phyloP scores from a whole-genome alignment of 2,888 invertebrate species.

The Schrankia costaestrigalis region DNA sequence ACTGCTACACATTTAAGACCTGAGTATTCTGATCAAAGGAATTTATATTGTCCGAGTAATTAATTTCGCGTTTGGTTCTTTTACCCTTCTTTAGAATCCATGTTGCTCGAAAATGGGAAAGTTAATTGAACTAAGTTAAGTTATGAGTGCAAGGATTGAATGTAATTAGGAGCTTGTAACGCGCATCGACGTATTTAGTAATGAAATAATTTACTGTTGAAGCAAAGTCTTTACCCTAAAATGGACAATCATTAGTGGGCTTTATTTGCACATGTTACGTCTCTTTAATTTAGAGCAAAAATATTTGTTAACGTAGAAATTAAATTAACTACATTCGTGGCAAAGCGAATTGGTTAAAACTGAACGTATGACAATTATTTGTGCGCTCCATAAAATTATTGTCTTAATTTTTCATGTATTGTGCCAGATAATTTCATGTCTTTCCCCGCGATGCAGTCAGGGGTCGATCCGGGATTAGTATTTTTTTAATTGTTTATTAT shows the following conservation, averaged over 20 bases:
- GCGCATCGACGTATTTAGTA: constrained; percentile 12
- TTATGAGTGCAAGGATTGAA: constrained; percentile 23
- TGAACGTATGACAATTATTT: too few relatives aligned
- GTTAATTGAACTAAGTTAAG: constrained; percentile 32
- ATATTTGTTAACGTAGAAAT: too few relatives aligned
- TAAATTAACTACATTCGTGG: too few relatives aligned
- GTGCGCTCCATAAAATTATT: too few relatives aligned
- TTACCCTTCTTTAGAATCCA: constrained; percentile 12
- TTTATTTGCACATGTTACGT: too few relatives aligned
- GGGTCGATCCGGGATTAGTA: too few relatives aligned
- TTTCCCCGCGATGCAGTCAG: too few relatives aligned
- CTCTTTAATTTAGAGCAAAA: too few relatives aligned
- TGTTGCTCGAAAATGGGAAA: constrained; percentile 28
- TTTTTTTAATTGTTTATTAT: too few relatives aligned
- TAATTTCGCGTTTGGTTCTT: constrained; percentile 44
- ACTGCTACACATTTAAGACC: constrained; percentile 35
- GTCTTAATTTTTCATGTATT: too few relatives aligned
- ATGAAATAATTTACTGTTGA: constrained; percentile 7
- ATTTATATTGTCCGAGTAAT: constrained; percentile 54
- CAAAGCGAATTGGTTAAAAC: too few relatives aligned
- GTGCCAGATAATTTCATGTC: too few relatives aligned
- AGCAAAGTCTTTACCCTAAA: constrained; percentile 2
- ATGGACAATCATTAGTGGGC: not conserved
- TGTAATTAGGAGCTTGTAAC: constrained; percentile 31
- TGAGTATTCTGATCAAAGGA: constrained; percentile 31